Conservation (phyloP, 2,797 vertebrate species). For the Cygnus olor region DNA sequence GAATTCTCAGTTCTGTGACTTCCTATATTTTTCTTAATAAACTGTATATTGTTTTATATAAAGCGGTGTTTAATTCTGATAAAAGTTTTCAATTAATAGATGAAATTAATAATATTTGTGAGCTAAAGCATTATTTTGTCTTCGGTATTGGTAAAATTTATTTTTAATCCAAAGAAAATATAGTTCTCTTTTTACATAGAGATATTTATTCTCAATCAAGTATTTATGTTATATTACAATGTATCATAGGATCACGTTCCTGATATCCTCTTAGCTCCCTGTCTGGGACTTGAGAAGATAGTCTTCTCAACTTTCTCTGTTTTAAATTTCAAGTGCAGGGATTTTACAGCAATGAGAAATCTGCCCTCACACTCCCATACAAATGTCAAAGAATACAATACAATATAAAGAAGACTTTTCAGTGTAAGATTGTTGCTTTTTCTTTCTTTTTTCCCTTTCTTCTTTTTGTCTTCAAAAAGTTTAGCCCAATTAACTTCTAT, state of each 20-base stretch:
- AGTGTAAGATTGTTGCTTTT: not conserved
- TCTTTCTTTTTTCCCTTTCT: not conserved
- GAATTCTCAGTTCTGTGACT: not conserved
- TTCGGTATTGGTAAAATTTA: not conserved
- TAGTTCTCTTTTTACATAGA: not conserved
- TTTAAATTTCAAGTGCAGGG: not conserved
- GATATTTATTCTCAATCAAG: not conserved
- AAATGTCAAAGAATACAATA: not conserved
- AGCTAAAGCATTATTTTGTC: not conserved
- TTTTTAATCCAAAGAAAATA: not conserved
- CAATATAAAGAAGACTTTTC: not conserved
- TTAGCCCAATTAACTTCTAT: not conserved
- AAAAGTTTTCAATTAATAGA: not conserved
- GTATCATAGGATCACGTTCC: not conserved
- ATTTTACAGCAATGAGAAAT: not conserved
- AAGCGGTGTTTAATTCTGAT: not conserved
- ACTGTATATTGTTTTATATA: not conserved
- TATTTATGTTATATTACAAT: not conserved
- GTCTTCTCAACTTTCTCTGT: not conserved
- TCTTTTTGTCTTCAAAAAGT: not conserved
- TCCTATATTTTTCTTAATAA: not conserved
- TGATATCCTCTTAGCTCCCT: not conserved
- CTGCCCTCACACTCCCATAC: not conserved
- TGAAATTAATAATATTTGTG: not conserved
- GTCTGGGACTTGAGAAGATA: not conserved